These are phyloP conservation scores for Eupithecia inturbata DNA, from an alignment of 2,888 invertebrate genomes.

Conservation along the genomic window DNA sequence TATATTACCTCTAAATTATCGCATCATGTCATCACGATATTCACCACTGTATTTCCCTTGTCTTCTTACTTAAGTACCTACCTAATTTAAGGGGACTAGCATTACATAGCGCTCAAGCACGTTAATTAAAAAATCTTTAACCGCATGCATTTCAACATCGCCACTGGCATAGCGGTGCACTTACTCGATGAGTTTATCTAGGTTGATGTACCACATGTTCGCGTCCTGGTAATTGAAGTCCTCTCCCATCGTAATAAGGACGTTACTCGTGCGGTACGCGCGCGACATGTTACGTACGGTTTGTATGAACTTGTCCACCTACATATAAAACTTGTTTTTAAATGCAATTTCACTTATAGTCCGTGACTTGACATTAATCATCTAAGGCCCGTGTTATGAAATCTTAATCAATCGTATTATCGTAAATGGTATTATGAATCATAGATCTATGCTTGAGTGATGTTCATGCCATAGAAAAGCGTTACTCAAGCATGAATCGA, in stretches of 20 bases:
- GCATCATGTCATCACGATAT: no score
- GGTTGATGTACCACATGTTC: conserved; percentile 91
- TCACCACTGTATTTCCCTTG: neutral
- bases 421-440: no score
- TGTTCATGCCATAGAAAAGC: no score
- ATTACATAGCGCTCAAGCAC: neutral
- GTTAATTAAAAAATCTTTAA: neutral
- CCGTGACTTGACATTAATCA: neutral
- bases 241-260: conserved; percentile 96
- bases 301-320: conserved; percentile 74
- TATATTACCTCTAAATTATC: no score
- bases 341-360: neutral
- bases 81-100: neutral
- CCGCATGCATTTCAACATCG: neutral
- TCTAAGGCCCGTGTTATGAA: no score
- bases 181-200: conserved; percentile 47
- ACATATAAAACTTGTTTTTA: conserved; percentile 13
- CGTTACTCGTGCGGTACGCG: conserved; percentile 87
- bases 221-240: conserved; percentile 95
- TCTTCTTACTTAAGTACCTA: neutral
- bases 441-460: no score
- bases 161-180: conserved; percentile 19
- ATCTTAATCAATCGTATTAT: no score
- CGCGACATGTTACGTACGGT: conserved; percentile 81
- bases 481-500: no score